A percentile compares a stretch with the other conserved stretches of the same genome.
These are phyloP conservation scores for Trichogramma evanescens DNA, from an alignment of 2,888 invertebrate species.

Conservation along the genomic window DNA sequence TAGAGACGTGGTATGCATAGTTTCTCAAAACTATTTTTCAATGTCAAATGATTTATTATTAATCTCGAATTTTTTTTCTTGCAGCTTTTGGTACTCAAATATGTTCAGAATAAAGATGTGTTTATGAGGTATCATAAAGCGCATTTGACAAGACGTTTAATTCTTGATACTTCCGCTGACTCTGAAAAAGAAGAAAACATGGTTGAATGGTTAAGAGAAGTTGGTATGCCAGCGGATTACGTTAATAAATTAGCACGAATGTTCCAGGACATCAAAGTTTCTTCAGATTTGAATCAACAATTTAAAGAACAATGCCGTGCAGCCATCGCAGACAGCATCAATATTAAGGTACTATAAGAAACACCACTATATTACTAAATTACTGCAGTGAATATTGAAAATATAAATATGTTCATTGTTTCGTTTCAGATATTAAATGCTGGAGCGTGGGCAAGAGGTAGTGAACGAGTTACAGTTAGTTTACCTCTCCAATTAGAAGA, in stretches of 20 bases:
- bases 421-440: conserved; percentile 75
- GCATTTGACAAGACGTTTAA: conserved; percentile 89
- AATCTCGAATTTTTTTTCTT: conserved; percentile 22
- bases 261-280: conserved; percentile 96
- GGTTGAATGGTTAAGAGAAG: conserved; percentile 96
- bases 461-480: conserved; percentile 90
- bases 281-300: conserved; percentile 91
- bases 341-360: conserved; percentile 63
- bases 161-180: conserved; percentile 96
- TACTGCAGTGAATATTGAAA: background rate
- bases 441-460: conserved; percentile 95
- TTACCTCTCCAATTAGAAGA: conserved; percentile 96
- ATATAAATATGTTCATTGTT: background rate
- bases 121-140: conserved; percentile 99
- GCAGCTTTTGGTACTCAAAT: conserved; percentile 86
- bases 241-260: conserved; percentile 96
- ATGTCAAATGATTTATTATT: background rate
- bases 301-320: conserved; percentile 72
- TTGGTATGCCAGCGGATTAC: conserved; percentile 99
- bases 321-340: conserved; percentile 82
- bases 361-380: background rate
- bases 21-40: background rate
- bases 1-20: conserved; percentile 68
- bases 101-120: conserved; percentile 98
- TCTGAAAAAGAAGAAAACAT: conserved; percentile 99